Conservation (phyloP, 2,113 vertebrate genomes). For the Paralichthys olivaceus region DNA sequence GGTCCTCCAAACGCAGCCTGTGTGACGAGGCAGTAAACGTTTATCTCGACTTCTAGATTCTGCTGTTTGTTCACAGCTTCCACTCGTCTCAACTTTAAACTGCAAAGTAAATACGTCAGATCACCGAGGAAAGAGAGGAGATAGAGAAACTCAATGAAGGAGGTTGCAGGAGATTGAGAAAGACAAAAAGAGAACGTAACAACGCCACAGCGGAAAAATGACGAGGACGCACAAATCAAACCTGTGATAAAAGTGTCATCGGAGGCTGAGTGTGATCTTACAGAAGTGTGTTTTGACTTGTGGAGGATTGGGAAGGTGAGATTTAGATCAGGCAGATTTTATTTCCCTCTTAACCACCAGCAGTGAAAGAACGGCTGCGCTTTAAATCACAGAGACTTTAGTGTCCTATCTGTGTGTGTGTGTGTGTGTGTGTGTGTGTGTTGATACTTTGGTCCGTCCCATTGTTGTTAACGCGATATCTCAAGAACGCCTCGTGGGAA, state of each 20-base stretch:
- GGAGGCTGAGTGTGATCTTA: background rate
- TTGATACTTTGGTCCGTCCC: too few relatives aligned
- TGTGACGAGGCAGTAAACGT: too few relatives aligned
- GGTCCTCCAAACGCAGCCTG: too few relatives aligned
- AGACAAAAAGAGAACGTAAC: background rate
- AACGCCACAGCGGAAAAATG: background rate
- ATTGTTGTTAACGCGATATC: too few relatives aligned
- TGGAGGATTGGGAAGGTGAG: conserved; percentile 6
- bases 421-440: too few relatives aligned
- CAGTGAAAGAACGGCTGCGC: conserved; percentile 23
- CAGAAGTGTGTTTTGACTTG: conserved; percentile 10
- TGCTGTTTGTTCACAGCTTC: too few relatives aligned
- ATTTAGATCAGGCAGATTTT: conserved; percentile 52
- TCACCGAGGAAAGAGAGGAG: background rate
- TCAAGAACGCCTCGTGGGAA: too few relatives aligned
- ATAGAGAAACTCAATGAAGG: background rate
- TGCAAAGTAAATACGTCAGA: background rate
- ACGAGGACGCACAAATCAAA: conserved; percentile 15
- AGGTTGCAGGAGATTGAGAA: background rate
- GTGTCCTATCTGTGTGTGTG: background rate
- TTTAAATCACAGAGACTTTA: conserved; percentile 57
- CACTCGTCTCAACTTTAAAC: too few relatives aligned
- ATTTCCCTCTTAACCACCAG: conserved; percentile 49
- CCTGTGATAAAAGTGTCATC: conserved; percentile 15
- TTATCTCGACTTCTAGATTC: too few relatives aligned